phyloP scores from a whole-genome alignment of 2,888 invertebrate species.

The Standfussiana lucernea region DNA sequence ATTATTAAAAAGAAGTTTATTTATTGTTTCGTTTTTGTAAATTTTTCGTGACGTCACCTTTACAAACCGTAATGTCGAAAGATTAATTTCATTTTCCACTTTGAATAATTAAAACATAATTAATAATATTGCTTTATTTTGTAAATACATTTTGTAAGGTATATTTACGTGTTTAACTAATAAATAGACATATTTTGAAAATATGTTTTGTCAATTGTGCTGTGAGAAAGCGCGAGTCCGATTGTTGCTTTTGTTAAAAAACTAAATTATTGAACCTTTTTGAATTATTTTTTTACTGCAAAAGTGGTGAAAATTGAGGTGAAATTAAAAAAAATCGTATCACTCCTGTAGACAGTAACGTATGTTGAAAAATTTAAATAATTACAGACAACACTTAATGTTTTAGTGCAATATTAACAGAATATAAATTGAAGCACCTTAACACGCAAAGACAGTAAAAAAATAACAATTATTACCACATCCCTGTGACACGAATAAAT shows the following conservation, averaged over 20 bases:
- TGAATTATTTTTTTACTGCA: slow-evolving; percentile 20
- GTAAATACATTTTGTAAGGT: slow-evolving; percentile 90
- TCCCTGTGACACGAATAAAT: background rate
- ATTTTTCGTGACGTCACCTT: slow-evolving; percentile 52
- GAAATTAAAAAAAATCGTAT: slow-evolving; percentile 12
- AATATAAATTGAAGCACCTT: background rate
- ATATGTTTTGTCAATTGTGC: slow-evolving; percentile 91
- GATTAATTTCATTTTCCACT: slow-evolving; percentile 81
- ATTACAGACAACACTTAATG: too few species aligned
- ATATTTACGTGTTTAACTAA: slow-evolving; percentile 89
- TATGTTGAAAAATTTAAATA: background rate
- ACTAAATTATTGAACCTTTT: slow-evolving; percentile 31
- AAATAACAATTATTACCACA: background rate
- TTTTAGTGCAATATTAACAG: slow-evolving; percentile 5
- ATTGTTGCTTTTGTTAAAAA: slow-evolving; percentile 77
- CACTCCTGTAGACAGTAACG: slow-evolving; percentile 12
- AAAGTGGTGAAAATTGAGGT: slow-evolving; percentile 11
- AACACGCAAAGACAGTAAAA: background rate
- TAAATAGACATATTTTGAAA: slow-evolving; percentile 89
- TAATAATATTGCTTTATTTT: slow-evolving; percentile 87
- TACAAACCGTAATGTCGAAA: slow-evolving; percentile 68
- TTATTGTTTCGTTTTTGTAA: slow-evolving; percentile 1
- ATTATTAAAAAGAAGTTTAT: background rate
- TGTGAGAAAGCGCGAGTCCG: slow-evolving; percentile 83
- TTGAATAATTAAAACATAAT: slow-evolving; percentile 75